These are phyloP conservation scores for Chiloscyllium punctatum DNA, from an alignment of 2,797 vertebrate genomes.

Conservation along the genomic window DNA sequence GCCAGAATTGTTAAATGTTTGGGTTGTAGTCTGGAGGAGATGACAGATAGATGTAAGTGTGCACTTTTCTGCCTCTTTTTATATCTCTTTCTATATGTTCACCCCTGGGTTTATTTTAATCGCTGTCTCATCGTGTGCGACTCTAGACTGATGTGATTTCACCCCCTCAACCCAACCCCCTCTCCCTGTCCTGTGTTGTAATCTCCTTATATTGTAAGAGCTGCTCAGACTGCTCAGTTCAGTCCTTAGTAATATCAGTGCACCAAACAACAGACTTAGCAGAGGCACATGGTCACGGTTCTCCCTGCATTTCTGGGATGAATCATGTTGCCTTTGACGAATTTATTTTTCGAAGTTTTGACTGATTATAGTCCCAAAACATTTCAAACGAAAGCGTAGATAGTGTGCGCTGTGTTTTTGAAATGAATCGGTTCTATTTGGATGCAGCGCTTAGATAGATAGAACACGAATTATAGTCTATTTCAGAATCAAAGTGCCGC, in stretches of 20 bases:
- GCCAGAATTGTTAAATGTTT: not conserved
- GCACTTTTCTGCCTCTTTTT: not conserved
- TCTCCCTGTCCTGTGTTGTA: not conserved
- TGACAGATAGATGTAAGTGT: not conserved
- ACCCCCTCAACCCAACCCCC: not conserved
- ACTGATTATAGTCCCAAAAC: not conserved
- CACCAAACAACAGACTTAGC: not conserved
- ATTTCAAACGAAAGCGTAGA: not conserved
- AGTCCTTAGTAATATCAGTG: not conserved
- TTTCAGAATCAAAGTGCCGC: not conserved
- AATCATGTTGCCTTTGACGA: not conserved
- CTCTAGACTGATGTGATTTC: not conserved
- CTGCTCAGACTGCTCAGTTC: not conserved
- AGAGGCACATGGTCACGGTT: not conserved
- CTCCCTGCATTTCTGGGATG: not conserved
- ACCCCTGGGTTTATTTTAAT: not conserved
- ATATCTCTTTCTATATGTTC: not conserved
- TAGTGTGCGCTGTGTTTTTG: not conserved
- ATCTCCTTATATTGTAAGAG: conserved; percentile 10
- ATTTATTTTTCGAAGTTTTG: not conserved
- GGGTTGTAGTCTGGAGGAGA: not conserved
- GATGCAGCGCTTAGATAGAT: not conserved
- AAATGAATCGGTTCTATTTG: not conserved
- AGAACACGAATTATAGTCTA: not conserved
- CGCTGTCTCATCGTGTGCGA: not conserved